phyloP scores from a whole-genome alignment of 1,140 invertebrate genomes.

The Drosophila paulistorum region DNA sequence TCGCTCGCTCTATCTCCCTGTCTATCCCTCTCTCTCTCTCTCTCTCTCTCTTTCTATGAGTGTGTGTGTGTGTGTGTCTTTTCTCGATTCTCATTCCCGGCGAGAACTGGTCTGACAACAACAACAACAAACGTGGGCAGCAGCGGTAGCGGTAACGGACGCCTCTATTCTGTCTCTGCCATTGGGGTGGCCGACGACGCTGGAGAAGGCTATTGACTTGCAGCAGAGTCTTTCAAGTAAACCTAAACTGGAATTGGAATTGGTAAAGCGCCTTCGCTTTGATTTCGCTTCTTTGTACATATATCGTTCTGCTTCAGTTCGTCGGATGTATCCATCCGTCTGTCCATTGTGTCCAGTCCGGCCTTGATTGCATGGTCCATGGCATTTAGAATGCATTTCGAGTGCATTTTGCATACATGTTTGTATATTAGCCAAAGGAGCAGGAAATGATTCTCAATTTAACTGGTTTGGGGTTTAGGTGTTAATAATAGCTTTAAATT shows the following conservation, averaged over 20 bases:
- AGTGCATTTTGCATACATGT: neutral
- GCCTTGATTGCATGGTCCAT: conserved; percentile 14
- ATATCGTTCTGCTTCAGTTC: conserved; percentile 40
- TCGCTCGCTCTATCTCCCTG: conserved; percentile 21
- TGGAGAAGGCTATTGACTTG: conserved; percentile 71
- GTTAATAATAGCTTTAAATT: conserved; percentile 12
- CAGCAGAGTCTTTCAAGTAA: conserved; percentile 30
- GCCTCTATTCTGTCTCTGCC: conserved; percentile 27
- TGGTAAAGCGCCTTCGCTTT: conserved; percentile 42
- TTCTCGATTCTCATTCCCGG: conserved; percentile 17
- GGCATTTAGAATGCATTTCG: neutral
- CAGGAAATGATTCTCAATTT: conserved; percentile 16
- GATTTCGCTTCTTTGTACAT: conserved; percentile 25
- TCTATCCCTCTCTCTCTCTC: conserved; percentile 17
- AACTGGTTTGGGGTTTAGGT: conserved; percentile 3
- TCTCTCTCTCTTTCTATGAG: conserved; percentile 6
- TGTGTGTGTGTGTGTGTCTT: conserved; percentile 15
- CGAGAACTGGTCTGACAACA: conserved; percentile 47
- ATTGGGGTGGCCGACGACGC: conserved; percentile 27
- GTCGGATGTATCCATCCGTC: conserved; percentile 24
- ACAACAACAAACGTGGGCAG: neutral
- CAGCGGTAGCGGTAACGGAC: neutral
- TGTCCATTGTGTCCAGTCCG: neutral
- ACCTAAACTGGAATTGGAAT: conserved; percentile 66
- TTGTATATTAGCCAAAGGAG: conserved; percentile 1